Evolutionary conservation across 2,888 invertebrate genomes (phyloP).

Genomic region (Spialia ferax): DNA sequence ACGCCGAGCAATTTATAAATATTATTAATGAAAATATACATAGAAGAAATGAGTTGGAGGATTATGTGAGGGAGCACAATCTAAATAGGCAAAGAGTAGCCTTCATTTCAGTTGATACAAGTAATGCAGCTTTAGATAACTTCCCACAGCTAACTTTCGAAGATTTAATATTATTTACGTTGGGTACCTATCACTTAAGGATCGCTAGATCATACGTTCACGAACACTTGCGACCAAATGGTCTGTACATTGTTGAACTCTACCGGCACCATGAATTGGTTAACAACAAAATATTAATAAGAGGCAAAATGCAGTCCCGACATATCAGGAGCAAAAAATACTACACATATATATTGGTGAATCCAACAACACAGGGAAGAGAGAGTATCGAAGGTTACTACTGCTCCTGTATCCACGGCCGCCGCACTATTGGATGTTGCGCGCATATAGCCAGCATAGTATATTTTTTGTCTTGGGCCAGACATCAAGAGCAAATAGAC

Average conservation of each 20-base stretch:
- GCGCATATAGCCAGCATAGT: slow-evolving; percentile 32
- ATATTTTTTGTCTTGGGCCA: slow-evolving; percentile 44
- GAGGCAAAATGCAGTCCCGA: slow-evolving; percentile 43
- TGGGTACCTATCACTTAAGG: slow-evolving; percentile 41
- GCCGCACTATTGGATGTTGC: not conserved
- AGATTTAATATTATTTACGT: slow-evolving; percentile 35
- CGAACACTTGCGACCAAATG: slow-evolving; percentile 41
- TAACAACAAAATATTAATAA: slow-evolving; percentile 24
- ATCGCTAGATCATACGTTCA: slow-evolving; percentile 44
- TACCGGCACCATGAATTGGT: not conserved
- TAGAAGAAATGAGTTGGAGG: slow-evolving; percentile 27
- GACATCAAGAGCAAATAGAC: slow-evolving; percentile 31
- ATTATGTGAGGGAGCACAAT: slow-evolving; percentile 21
- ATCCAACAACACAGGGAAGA: slow-evolving; percentile 33
- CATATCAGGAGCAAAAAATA: slow-evolving; percentile 42
- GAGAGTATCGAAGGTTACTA: slow-evolving; percentile 40
- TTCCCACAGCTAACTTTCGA: not conserved
- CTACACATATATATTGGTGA: slow-evolving; percentile 44
- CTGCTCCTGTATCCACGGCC: slow-evolving; percentile 40
- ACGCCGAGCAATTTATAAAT: slow-evolving; percentile 35
- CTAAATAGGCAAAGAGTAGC: not conserved
- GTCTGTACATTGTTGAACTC: slow-evolving; percentile 18
- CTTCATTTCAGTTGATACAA: not conserved
- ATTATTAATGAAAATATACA: slow-evolving; percentile 34
- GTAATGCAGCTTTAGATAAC: not conserved